Percentiles rank a stretch among this genome's conserved stretches.
Conservation (phyloP, 2,888 invertebrate genomes). For the Carabus problematicus region DNA sequence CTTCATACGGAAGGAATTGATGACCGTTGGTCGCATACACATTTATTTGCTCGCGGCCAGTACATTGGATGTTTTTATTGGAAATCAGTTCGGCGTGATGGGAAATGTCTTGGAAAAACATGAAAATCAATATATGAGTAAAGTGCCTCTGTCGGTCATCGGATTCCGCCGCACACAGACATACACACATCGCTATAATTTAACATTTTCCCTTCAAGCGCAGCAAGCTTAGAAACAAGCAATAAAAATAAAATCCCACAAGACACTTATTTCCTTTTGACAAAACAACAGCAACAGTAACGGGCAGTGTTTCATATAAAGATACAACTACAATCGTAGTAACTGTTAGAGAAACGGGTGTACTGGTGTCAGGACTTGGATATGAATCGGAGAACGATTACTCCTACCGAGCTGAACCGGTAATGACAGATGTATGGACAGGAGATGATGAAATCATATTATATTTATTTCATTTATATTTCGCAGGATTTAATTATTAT, state of each 20-base stretch:
- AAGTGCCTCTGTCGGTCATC: conserved; percentile 37
- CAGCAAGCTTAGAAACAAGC: conserved; percentile 2
- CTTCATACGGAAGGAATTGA: no score
- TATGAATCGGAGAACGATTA: not conserved
- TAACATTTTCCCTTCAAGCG: conserved; percentile 19
- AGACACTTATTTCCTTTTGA: conserved; percentile 13
- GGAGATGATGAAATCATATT: conserved; percentile 6
- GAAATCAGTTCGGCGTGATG: conserved; percentile 39
- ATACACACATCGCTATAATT: conserved; percentile 30
- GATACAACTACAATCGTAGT: not conserved
- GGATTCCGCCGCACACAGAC: conserved; percentile 4
- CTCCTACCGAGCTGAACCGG: not conserved
- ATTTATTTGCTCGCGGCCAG: conserved; percentile 20
- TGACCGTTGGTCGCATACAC: conserved; percentile 6
- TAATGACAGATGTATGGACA: not conserved
- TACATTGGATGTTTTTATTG: conserved; percentile 42
- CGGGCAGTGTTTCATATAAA: conserved; percentile 2
- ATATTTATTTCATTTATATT: conserved; percentile 18
- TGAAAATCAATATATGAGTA: conserved; percentile 40
- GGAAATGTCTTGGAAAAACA: conserved; percentile 40
- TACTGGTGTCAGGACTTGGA: not conserved
- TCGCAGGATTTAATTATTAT: no score
- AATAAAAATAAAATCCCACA: conserved; percentile 24
- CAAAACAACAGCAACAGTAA: not conserved
- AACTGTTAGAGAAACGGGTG: no score